These are phyloP conservation scores for Torymus auratus DNA, from an alignment of 2,888 invertebrate species.

Conservation along the genomic window DNA sequence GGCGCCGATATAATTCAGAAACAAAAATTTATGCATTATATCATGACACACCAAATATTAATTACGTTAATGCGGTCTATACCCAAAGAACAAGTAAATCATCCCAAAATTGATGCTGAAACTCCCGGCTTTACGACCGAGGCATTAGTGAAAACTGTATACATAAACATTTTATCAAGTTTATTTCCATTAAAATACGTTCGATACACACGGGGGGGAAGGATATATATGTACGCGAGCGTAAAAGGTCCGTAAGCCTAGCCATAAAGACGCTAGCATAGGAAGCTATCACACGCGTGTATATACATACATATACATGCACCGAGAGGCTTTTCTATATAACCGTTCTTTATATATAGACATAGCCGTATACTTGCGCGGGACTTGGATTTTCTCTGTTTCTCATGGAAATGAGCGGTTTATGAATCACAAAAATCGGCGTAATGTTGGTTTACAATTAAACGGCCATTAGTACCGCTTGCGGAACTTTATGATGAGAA, in stretches of 20 bases:
- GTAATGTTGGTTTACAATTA: slow-evolving; percentile 35
- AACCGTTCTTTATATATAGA: slow-evolving; percentile 3
- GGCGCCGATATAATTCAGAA: too few relatives aligned
- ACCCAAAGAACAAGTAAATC: too few relatives aligned
- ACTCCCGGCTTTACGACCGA: too few relatives aligned
- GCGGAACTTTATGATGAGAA: slow-evolving; percentile 20
- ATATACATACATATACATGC: slow-evolving; percentile 1
- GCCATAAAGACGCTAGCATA: neutral
- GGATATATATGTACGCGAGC: neutral
- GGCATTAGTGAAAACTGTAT: too few relatives aligned
- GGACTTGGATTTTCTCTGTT: slow-evolving; percentile 1
- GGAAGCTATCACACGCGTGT: neutral
- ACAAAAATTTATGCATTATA: too few relatives aligned
- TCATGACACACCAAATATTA: too few relatives aligned
- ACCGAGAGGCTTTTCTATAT: neutral
- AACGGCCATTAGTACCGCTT: neutral
- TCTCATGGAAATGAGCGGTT: slow-evolving; percentile 26
- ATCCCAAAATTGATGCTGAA: too few relatives aligned
- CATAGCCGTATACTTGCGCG: neutral
- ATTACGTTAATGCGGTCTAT: too few relatives aligned
- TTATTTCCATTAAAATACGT: slow-evolving; percentile 7
- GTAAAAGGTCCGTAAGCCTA: slow-evolving; percentile 21
- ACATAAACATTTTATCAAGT: neutral
- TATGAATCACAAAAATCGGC: slow-evolving; percentile 25
- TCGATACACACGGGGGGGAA: neutral